Base-by-base conservation (phyloP, 2,797 vertebrate genomes). In the Eulemur coronatus region DNA sequence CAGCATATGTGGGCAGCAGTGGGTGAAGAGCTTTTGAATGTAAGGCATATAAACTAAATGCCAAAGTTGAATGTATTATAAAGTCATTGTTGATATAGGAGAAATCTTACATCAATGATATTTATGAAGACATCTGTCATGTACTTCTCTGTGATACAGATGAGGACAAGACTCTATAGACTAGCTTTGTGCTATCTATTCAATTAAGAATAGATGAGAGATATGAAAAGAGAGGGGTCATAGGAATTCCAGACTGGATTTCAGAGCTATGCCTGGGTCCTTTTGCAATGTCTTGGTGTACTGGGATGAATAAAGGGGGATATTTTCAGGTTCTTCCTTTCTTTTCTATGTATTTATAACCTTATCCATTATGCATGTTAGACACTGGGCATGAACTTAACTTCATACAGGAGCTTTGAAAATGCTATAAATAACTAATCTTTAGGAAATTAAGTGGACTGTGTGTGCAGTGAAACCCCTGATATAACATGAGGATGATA, bases 1-100 rank as follows among this genome's bases (percentile, higher is more conserved):
- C 95, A 96, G 98, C 90, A 81, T 96, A 97, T 89, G 97, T 98
- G 96, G 97, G 97, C 93, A 97, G 96, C 95, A 98, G 92, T 96
- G 96, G 96, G 84, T 96, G 92, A 96, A 97, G 91, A 89, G 91
- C 81, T 97, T 97, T 95, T 92, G 92, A 94, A 96, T 96, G 88
- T 88, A 94, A 97, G 92, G 38, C 80, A 86, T 85, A 69, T 79
- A 95, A 98, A 96, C 84, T 92, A 97, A 97, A 97, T 95, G 94
- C 65, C 97, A 96, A 87, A 86, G 73, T 92, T 76, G 81, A 98
- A 82, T 93, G 92, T 84, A 94, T 95, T 97, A 95, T 81, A 95
- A 94, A 85, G 55, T 96, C 84, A 96, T 73, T 79, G 88, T 93
- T 94, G 90, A 93, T 81, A 81, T 17, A 94, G 46, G 80, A 94